Evolutionary conservation across 2,113 vertebrate species (phyloP), one percentile per base, ranked within the genome.

Genomic region (Oreochromis spilurus): DNA sequence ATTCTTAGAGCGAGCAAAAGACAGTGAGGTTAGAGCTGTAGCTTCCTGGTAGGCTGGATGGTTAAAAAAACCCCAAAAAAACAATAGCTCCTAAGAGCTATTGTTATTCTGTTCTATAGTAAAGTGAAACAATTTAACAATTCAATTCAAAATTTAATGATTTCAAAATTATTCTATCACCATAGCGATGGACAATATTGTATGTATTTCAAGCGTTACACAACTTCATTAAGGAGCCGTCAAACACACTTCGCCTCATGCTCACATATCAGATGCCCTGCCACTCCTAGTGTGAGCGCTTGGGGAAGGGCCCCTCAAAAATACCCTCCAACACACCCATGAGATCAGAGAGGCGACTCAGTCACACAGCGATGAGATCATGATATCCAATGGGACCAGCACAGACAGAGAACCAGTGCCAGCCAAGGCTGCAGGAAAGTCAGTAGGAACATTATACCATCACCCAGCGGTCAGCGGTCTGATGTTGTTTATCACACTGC

Each of bases 351-450:
- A 85, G 92, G 86, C 45, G 70, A 89, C 91, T 93, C 88, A 84
- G 93, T 93, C 93, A 94, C 94, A 92, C 93, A 90, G 52, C 82
- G 65, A 94, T 95, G 94, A 95, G 94, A 94, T 95, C 95, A 95
- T 94, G 89, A 88, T 87, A 89, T 92, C 92, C 82, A 92, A 92
- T 36, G 82, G 84, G 84, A 93, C 90, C 24, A 85, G 85, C 86
- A 65, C 72, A 83, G 86, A 85, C 89, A 58, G 82, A 60, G 52
- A 62, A 88, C 75, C 54, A 50, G 70, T 67, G 87, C 89, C 90
- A 83, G 84, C 84, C 52, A 78, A 91, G 79, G 89, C 91, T 84
- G 84, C 83, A 88, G 87, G 85, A 92, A 87, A 93, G 79, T 93
- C 90, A 87, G 85, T 78, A 45, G 93, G 86, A 91, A 94, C 92